A percentile compares a stretch with the other conserved stretches of the same genome.
Conservation (phyloP, 2,797 vertebrate species). For the Sciaenops ocellatus region DNA sequence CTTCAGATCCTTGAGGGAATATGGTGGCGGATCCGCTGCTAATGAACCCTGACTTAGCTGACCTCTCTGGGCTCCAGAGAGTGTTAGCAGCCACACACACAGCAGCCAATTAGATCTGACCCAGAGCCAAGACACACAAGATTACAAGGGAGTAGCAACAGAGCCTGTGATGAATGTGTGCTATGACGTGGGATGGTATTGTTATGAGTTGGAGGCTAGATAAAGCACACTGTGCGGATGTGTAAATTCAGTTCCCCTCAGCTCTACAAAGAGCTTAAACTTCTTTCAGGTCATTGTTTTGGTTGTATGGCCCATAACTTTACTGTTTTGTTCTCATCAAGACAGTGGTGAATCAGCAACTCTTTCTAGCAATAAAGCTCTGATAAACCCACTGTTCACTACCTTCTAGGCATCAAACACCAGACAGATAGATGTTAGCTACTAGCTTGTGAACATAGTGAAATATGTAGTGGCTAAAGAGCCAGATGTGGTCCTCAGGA, state of each 20-base stretch:
- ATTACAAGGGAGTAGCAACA: constrained; percentile 30
- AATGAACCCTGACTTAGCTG: constrained; percentile 72
- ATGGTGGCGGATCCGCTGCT: constrained; percentile 35
- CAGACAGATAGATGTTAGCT: neutral
- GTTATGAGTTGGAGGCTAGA: constrained; percentile 1
- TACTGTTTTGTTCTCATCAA: neutral
- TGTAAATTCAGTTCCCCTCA: neutral
- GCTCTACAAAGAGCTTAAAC: neutral
- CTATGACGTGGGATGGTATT: constrained; percentile 1
- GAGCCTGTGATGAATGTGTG: constrained; percentile 13
- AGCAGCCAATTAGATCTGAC: constrained; percentile 66
- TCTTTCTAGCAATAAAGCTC: neutral
- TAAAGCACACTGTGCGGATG: neutral
- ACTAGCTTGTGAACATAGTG: neutral
- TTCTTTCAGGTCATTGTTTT: neutral
- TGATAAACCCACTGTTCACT: neutral
- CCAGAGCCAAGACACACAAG: constrained; percentile 29
- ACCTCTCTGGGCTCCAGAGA: constrained; percentile 63
- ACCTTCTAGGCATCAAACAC: rapidly evolving
- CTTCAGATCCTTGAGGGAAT: constrained; percentile 46
- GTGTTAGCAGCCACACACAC: constrained; percentile 31
- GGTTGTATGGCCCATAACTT: neutral
- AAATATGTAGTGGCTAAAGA: neutral
- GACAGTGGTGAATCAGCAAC: neutral
- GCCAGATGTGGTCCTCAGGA: neutral